Evolutionary conservation across 2,797 vertebrate genomes (phyloP).

Genomic region (Pseudomugil gertrudae): DNA sequence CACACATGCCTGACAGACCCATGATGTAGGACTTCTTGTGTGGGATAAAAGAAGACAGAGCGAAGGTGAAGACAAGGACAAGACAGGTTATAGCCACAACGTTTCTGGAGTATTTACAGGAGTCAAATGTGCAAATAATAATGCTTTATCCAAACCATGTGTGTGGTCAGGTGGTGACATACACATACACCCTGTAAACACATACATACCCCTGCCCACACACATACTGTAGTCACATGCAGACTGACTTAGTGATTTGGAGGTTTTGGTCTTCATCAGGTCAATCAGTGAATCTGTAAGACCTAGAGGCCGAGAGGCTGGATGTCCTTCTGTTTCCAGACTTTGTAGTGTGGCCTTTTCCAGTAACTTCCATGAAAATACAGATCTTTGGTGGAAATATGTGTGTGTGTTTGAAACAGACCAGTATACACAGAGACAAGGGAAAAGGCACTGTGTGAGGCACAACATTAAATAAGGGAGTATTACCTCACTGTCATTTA

Average conservation of each 20-base stretch:
- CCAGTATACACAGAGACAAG: conserved; percentile 27
- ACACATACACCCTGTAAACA: conserved; percentile 26
- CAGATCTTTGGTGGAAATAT: conserved; percentile 58
- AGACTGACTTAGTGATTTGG: conserved; percentile 50
- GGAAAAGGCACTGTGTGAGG: conserved; percentile 67
- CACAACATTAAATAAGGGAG: conserved; percentile 59
- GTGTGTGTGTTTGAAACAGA: conserved; percentile 15
- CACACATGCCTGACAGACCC: conserved; percentile 27
- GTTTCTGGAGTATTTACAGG: conserved; percentile 57
- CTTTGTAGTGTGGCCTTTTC: conserved; percentile 66
- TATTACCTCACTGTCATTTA: conserved; percentile 74
- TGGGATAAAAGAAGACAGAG: conserved; percentile 63
- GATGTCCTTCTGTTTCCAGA: conserved; percentile 70
- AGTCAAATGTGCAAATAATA: conserved; percentile 74
- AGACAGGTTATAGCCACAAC: conserved; percentile 50
- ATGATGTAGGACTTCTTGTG: conserved; percentile 64
- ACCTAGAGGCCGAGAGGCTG: conserved; percentile 67
- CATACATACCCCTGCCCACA: conserved; percentile 21
- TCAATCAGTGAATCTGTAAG: conserved; percentile 73
- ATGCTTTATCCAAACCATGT: conserved; percentile 62
- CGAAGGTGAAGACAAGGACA: conserved; percentile 54
- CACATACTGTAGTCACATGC: conserved; percentile 20
- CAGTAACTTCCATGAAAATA: conserved; percentile 74
- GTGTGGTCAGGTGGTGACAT: conserved; percentile 68
- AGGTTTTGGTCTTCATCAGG: conserved; percentile 74